Base-by-base conservation (phyloP, 2,113 vertebrate species). In the Cheilinus undulatus region DNA sequence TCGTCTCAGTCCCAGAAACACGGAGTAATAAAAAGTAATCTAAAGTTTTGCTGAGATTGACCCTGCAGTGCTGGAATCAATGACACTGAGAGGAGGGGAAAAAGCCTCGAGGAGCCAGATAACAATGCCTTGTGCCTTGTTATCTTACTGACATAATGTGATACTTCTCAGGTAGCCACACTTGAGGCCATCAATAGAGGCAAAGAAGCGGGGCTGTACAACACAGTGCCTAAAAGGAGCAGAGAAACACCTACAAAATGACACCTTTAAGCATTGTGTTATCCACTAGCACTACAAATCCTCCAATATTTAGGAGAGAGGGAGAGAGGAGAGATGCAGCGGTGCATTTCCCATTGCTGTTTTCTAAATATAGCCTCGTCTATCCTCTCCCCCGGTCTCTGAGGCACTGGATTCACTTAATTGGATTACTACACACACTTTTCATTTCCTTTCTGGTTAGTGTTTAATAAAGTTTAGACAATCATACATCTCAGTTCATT, bases 391-490 rank as follows among this genome's bases (percentile, higher is more conserved):
- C 24, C 60, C 24, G 23, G 45, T 60, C 82, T 78, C 60, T 15
- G 27, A 74, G 68, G 51, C 54, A 1, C 58, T 85, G 73, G 63
- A 78, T 82, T 70, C 72, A 79, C 73, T 65, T 83, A 82, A 85
- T 75, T 85, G 75, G 84, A 85, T 90, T 83, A 85, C 77, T 53
- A 60, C 67, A 83, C 70, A 88, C 38, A 78, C 73, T 86, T 83
- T 87, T 89, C 67, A 88, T 88, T 86, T 79, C 73, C 58, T 78
- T 71, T 82, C 73, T 78, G 75, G 84, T 80, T 70, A 59, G 69
- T 69, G 68, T 76, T 84, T 81, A 74, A 80, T 81, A 69, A 70
- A 67, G 74, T 88, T 80, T 66, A 82, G 57, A 62, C 60, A 84
- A 86, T 87, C 70, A 54, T 73, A 60, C 63, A 77, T 86, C 77